A percentile compares a stretch with the other conserved stretches of the same genome.
phyloP scores from a whole-genome alignment of 2,888 invertebrate species.

The Aphidoletes aphidimyza region DNA sequence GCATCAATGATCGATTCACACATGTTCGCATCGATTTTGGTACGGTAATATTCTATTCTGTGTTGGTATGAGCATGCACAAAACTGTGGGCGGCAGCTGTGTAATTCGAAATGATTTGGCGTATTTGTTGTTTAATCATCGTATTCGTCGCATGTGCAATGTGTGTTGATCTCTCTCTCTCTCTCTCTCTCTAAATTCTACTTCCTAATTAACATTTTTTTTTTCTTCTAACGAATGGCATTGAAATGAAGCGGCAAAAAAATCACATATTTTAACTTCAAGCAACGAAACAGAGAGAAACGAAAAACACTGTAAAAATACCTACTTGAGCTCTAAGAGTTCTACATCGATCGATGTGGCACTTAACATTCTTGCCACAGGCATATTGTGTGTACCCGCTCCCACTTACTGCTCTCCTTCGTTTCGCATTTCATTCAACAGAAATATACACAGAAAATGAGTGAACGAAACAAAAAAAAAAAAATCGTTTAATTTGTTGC shows the following conservation, averaged over 20 bases:
- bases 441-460: background rate
- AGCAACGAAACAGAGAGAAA: background rate
- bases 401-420: constrained; percentile 32
- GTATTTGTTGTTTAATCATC: too few species aligned
- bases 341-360: constrained; percentile 11
- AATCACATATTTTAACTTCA: background rate
- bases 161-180: background rate
- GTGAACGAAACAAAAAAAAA: too few species aligned
- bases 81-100: constrained; percentile 39
- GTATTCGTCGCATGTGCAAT: constrained; percentile 16
- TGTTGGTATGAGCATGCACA: background rate
- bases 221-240: constrained; percentile 33
- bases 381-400: background rate
- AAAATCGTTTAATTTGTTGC: constrained; percentile 25
- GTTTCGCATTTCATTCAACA: constrained; percentile 11
- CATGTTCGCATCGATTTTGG: background rate
- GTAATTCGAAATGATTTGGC: background rate
- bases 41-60: background rate
- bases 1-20: constrained; percentile 51
- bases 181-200: background rate
- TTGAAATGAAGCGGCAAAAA: background rate
- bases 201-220: constrained; percentile 48
- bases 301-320: background rate
- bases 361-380: constrained; percentile 13
- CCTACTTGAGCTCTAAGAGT: background rate